A percentile compares a stretch with the other conserved stretches of the same genome.
Conservation (phyloP, 2,113 vertebrate genomes). For the Sorex araneus region DNA sequence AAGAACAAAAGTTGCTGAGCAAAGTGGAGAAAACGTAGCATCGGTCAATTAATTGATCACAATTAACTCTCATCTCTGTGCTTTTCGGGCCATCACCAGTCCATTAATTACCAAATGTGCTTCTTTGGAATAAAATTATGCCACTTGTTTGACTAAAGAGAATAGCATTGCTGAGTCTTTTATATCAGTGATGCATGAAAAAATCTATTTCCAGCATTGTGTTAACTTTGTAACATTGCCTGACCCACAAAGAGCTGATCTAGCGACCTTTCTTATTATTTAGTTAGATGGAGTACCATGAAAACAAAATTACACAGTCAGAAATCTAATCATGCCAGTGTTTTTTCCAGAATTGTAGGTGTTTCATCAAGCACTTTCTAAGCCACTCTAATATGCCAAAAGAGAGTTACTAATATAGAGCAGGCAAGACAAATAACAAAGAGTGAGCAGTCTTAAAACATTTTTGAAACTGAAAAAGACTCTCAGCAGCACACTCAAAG, state of each 20-base stretch:
- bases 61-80: not conserved
- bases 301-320: constrained; percentile 50
- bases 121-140: constrained; percentile 10
- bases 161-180: not conserved
- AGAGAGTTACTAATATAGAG: constrained; percentile 24
- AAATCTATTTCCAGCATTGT: not conserved
- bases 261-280: constrained; percentile 44
- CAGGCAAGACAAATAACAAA: constrained; percentile 50
- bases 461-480: constrained; percentile 50
- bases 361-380: constrained; percentile 56
- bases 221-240: not conserved
- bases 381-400: constrained; percentile 32
- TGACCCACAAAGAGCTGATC: not conserved
- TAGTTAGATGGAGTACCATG: not conserved
- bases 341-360: constrained; percentile 11
- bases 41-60: not conserved
- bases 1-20: constrained; percentile 1
- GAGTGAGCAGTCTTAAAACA: not conserved
- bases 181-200: not conserved
- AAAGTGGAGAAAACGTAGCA: not conserved
- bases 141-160: not conserved
- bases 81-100: not conserved
- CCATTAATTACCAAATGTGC: not conserved
- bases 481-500: constrained; percentile 48
- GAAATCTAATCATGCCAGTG: constrained; percentile 28